These are phyloP conservation scores for Branchinecta sandiegonensis DNA, from an alignment of 2,888 invertebrate species.

Conservation along the genomic window DNA sequence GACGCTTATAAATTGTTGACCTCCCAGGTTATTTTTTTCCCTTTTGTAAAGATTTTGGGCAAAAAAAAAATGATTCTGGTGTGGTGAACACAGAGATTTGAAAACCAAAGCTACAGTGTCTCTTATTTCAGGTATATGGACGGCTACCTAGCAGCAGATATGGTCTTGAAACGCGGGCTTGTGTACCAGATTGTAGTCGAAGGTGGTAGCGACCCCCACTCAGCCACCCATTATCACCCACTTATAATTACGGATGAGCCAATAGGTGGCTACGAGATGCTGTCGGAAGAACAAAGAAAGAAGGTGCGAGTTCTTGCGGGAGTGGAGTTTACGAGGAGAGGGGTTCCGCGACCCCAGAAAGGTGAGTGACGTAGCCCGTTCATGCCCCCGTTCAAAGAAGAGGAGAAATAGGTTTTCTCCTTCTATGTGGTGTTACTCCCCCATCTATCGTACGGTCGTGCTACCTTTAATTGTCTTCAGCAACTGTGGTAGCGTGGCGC, in stretches of 20 bases:
- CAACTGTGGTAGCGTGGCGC: too few relatives aligned
- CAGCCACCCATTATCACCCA: conserved; percentile 70
- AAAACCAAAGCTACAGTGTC: conserved; percentile 49
- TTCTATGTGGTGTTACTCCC: too few relatives aligned
- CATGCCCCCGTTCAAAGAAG: too few relatives aligned
- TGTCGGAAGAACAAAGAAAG: conserved; percentile 53
- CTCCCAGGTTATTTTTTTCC: too few relatives aligned
- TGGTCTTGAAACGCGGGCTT: conserved; percentile 69
- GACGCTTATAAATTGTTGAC: too few relatives aligned
- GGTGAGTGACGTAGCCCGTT: conserved; percentile 35
- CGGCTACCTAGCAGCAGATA: conserved; percentile 68
- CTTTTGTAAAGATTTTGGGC: too few relatives aligned
- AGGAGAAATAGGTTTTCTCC: too few relatives aligned
- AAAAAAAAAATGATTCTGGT: too few relatives aligned
- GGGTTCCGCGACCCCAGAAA: conserved; percentile 60
- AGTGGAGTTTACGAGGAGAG: conserved; percentile 64
- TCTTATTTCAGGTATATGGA: conserved; percentile 59
- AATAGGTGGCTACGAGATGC: conserved; percentile 61
- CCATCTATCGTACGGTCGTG: too few relatives aligned
- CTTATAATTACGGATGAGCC: conserved; percentile 72
- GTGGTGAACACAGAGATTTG: too few relatives aligned
- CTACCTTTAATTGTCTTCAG: too few relatives aligned
- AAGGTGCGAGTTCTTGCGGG: conserved; percentile 61
- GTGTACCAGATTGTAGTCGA: conserved; percentile 63
- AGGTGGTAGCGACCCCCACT: conserved; percentile 80